These are phyloP conservation scores for Drosophila nasuta DNA, from an alignment of 1,140 invertebrate genomes.

Conservation along the genomic window DNA sequence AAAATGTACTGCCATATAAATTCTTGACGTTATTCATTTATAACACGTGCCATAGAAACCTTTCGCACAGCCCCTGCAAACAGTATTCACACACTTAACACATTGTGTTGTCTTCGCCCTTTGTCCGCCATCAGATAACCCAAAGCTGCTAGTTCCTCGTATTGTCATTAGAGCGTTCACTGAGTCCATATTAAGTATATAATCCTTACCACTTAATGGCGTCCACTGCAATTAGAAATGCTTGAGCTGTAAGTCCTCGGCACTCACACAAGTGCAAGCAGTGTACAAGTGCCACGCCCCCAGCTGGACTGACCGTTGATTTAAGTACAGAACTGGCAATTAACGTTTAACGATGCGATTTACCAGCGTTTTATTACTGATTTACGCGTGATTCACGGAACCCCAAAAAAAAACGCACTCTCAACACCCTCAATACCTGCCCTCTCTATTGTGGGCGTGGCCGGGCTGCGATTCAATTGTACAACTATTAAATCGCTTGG, in stretches of 20 bases:
- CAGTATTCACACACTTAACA: conserved; percentile 12
- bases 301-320: not conserved
- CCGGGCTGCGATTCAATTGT: conserved; percentile 31
- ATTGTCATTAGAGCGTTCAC: conserved; percentile 14
- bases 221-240: conserved; percentile 4
- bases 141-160: not conserved
- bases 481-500: conserved; percentile 15
- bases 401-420: conserved; percentile 13
- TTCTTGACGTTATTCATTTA: not conserved
- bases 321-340: conserved; percentile 47
- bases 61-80: not conserved
- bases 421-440: not conserved
- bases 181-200: conserved; percentile 20
- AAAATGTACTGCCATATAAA: too few relatives aligned
- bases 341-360: conserved; percentile 69
- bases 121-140: conserved; percentile 4
- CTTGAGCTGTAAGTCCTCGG: not conserved
- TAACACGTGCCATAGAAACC: not conserved
- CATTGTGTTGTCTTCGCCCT: conserved; percentile 1
- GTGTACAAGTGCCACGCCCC: conserved; percentile 29
- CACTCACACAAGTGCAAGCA: conserved; percentile 11
- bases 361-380: conserved; percentile 59
- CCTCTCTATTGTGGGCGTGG: conserved; percentile 35
- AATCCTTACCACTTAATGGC: conserved; percentile 29
- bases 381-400: conserved; percentile 41